These are phyloP conservation scores for Campaea margaritaria DNA, from an alignment of 2,888 invertebrate species.

Conservation along the genomic window DNA sequence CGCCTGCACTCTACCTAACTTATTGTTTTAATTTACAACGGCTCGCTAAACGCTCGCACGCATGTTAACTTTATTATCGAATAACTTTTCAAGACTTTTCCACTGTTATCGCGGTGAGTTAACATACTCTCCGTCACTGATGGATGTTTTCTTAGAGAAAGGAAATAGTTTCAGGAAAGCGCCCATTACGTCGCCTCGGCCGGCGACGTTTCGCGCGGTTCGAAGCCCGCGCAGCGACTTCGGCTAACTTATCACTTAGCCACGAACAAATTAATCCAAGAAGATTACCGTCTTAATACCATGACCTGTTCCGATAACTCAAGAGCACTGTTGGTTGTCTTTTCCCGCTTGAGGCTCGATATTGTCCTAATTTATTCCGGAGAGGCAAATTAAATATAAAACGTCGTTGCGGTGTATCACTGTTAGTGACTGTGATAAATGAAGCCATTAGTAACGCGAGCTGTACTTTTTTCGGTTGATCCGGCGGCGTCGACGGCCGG, in stretches of 20 bases:
- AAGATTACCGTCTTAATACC: conserved; percentile 74
- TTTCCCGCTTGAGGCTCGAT: conserved; percentile 78
- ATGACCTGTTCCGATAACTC: conserved; percentile 76
- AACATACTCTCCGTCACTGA: conserved; percentile 44
- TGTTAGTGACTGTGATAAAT: conserved; percentile 86
- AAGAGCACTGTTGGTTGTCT: conserved; percentile 67
- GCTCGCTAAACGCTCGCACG: conserved; percentile 58
- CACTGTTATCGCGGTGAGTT: conserved; percentile 45
- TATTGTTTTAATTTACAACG: conserved; percentile 71
- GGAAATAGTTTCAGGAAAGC: conserved; percentile 50
- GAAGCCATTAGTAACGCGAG: conserved; percentile 85
- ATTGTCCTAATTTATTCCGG: conserved; percentile 82
- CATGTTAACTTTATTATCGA: conserved; percentile 64
- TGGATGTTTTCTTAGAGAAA: conserved; percentile 55
- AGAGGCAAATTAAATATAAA: conserved; percentile 85
- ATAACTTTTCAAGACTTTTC: conserved; percentile 55
- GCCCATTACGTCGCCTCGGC: conserved; percentile 49
- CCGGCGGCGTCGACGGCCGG: conserved; percentile 78
- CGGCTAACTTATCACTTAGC: conserved; percentile 79
- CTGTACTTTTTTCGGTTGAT: conserved; percentile 84
- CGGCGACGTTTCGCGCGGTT: conserved; percentile 61
- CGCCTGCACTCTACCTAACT: conserved; percentile 49
- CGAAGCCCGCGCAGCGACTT: conserved; percentile 52
- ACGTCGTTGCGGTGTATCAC: conserved; percentile 84
- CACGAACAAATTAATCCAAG: conserved; percentile 78